These are phyloP conservation scores for Siderastrea siderea DNA, from an alignment of 92 coral and sea anemone species.

Conservation along the genomic window DNA sequence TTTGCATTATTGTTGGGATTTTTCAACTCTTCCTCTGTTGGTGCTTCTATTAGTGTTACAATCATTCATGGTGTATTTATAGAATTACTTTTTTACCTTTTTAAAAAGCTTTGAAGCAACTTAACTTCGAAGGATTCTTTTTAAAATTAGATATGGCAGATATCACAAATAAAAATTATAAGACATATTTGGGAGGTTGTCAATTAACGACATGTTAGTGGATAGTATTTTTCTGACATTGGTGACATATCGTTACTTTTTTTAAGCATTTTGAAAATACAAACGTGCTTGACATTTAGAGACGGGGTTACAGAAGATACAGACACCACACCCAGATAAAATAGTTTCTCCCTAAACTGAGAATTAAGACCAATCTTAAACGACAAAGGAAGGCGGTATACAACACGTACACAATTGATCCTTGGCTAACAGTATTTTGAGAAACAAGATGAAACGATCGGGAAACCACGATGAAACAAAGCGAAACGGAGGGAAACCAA, in stretches of 20 bases:
- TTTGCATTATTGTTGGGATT: not conserved
- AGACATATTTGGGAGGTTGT: not conserved
- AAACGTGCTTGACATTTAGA: not conserved
- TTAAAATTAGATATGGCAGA: not conserved
- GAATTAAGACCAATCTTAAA: not conserved
- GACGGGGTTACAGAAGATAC: not conserved
- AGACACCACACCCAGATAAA: not conserved
- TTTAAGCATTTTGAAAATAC: not conserved
- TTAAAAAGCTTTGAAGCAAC: not conserved
- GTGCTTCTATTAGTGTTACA: not conserved
- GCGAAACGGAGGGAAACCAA: not conserved
- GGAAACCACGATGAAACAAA: not conserved
- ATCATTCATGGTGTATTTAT: constrained; percentile 5
- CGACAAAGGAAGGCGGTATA: not conserved
- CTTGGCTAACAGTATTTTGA: not conserved
- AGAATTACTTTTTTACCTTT: not conserved
- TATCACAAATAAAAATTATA: too few species aligned
- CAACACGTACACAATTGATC: constrained; percentile 6
- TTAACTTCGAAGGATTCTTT: not conserved
- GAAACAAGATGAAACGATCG: not conserved
- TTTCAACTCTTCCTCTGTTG: constrained; percentile 23
- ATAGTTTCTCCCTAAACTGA: not conserved
- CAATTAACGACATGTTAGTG: not conserved
- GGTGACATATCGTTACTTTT: not conserved
- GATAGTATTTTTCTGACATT: not conserved